Evolutionary conservation across 2,113 vertebrate genomes (phyloP).

Genomic region (Nerophis ophidion): DNA sequence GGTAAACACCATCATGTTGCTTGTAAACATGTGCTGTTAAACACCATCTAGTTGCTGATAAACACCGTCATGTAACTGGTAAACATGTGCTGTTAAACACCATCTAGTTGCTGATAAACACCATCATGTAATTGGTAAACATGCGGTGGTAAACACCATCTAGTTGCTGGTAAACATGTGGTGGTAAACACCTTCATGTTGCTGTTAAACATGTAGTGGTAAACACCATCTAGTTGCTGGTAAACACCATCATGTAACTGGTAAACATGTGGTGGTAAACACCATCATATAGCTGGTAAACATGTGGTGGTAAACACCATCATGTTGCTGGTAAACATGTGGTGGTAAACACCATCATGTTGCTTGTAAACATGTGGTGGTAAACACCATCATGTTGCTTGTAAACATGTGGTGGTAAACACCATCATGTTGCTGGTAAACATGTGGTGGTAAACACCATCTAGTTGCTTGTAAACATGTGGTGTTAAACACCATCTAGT

Average conservation of each 20-base stretch:
- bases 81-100: background rate
- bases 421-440: too few relatives aligned
- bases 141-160: too few relatives aligned
- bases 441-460: constrained; percentile 3
- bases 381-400: constrained; percentile 4
- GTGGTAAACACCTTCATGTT: constrained; percentile 2
- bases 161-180: too few relatives aligned
- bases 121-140: constrained; percentile 1
- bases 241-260: constrained; percentile 6
- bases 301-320: constrained; percentile 3
- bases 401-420: background rate
- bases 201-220: background rate
- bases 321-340: background rate
- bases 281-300: too few relatives aligned
- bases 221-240: too few relatives aligned
- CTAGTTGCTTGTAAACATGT: background rate
- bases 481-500: too few relatives aligned
- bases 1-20: constrained; percentile 5
- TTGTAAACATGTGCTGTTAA: background rate
- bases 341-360: too few relatives aligned
- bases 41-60: background rate
- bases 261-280: background rate
- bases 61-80: constrained; percentile 3
- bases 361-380: too few relatives aligned
- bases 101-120: background rate